Evolutionary conservation across 35 echinoderm and acorn worm genomes (phyloP).

Genomic region (Eucidaris tribuloides): DNA sequence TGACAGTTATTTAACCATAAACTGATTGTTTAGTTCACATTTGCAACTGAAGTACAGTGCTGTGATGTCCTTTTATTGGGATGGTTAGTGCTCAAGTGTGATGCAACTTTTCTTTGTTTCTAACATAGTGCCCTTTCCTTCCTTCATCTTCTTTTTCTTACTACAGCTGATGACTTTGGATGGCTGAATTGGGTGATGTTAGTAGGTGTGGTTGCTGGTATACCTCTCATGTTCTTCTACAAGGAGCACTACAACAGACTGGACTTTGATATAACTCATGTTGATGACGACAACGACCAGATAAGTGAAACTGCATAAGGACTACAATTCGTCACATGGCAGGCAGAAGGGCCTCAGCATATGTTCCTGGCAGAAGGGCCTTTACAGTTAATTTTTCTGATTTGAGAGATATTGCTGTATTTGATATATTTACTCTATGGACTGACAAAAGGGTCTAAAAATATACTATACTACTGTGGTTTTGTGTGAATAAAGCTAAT

Average conservation of each 20-base stretch:
- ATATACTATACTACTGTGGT: too few relatives aligned
- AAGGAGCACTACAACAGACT: constrained; percentile 65
- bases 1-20: too few relatives aligned
- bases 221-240: constrained; percentile 48
- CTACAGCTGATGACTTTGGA: constrained; percentile 25
- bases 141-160: not conserved
- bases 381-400: too few relatives aligned
- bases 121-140: not conserved
- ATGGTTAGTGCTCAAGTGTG: not conserved
- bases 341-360: too few relatives aligned
- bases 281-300: too few relatives aligned
- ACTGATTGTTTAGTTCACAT: not conserved
- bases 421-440: too few relatives aligned
- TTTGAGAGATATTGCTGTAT: too few relatives aligned
- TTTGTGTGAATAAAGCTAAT: too few relatives aligned
- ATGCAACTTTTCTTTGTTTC: not conserved
- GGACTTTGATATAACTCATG: constrained; percentile 25
- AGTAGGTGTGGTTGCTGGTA: constrained; percentile 28
- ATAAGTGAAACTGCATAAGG: too few relatives aligned
- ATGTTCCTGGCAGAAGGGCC: too few relatives aligned
- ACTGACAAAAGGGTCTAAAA: too few relatives aligned
- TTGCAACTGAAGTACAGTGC: not conserved
- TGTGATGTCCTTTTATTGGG: not conserved
- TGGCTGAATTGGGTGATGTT: constrained; percentile 80
- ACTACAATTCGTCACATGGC: too few relatives aligned